These are phyloP conservation scores for Serripes groenlandicus DNA, from an alignment of 2,888 invertebrate genomes.

Conservation along the genomic window DNA sequence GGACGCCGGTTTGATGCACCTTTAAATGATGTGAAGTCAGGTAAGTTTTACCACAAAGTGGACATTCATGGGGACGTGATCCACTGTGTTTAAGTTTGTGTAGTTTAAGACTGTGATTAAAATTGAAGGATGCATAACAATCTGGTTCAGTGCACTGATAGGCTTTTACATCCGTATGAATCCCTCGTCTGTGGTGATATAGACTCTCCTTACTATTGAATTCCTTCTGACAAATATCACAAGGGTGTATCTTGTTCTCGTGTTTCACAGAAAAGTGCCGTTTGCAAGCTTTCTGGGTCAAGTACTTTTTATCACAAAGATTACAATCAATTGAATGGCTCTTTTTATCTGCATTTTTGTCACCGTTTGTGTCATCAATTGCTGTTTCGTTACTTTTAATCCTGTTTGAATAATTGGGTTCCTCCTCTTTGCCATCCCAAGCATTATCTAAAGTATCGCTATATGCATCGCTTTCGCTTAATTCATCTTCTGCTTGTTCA, in stretches of 20 bases:
- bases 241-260: slow-evolving; percentile 66
- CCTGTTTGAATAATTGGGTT: too few species aligned
- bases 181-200: slow-evolving; percentile 80
- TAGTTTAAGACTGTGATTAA: slow-evolving; percentile 81
- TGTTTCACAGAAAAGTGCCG: slow-evolving; percentile 64
- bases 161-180: slow-evolving; percentile 77
- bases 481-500: too few species aligned
- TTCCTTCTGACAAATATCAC: slow-evolving; percentile 79
- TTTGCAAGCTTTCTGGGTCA: slow-evolving; percentile 62
- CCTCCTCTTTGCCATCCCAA: too few species aligned
- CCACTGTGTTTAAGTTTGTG: slow-evolving; percentile 81
- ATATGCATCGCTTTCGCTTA: too few species aligned
- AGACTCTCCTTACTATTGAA: slow-evolving; percentile 79
- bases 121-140: slow-evolving; percentile 80
- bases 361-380: not conserved
- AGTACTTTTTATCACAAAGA: slow-evolving; percentile 66
- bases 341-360: not conserved
- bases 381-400: not conserved
- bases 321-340: slow-evolving; percentile 50
- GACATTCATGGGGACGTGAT: slow-evolving; percentile 79
- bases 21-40: slow-evolving; percentile 82
- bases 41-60: slow-evolving; percentile 81
- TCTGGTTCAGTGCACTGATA: slow-evolving; percentile 78
- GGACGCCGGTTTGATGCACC: slow-evolving; percentile 80
- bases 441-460: too few species aligned